Evolutionary conservation across 1,140 invertebrate species (phyloP).

Genomic region (Drosophila murphyi): DNA sequence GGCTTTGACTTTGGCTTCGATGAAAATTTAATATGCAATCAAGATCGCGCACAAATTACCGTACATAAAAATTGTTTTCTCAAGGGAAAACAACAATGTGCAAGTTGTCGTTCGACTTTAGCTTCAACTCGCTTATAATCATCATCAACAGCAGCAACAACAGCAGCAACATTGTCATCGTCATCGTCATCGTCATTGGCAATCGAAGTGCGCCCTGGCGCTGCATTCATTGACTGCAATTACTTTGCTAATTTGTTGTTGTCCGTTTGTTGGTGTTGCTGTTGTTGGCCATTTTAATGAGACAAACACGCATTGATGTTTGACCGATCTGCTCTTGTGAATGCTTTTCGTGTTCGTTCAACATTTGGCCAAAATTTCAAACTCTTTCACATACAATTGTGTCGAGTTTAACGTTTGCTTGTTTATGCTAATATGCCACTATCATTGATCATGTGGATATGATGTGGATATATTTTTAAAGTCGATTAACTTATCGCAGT

Average conservation of each 20-base stretch:
- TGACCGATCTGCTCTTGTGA: not conserved
- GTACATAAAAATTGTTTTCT: constrained; percentile 81
- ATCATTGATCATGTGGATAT: no score
- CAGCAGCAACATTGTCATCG: constrained; percentile 1
- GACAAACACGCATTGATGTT: constrained; percentile 13
- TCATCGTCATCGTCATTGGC: constrained; percentile 22
- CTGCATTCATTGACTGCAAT: constrained; percentile 42
- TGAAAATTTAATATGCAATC: constrained; percentile 82
- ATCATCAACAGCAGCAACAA: constrained; percentile 14
- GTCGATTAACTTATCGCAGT: no score
- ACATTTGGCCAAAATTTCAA: no score
- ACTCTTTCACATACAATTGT: no score
- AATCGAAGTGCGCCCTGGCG: constrained; percentile 33
- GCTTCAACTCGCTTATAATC: constrained; percentile 36
- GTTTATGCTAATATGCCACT: no score
- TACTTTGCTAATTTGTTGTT: constrained; percentile 51
- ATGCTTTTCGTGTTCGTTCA: no score
- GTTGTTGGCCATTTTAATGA: constrained; percentile 32
- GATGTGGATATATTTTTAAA: no score
- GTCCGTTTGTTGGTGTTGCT: constrained; percentile 8
- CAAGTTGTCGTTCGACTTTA: constrained; percentile 57
- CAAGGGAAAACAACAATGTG: constrained; percentile 76
- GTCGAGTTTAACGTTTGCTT: no score
- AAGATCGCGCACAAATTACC: constrained; percentile 82
- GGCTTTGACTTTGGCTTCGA: constrained; percentile 54